A percentile compares a stretch with the other conserved stretches of the same genome.
Evolutionary conservation across 1,140 invertebrate genomes (phyloP).

Genomic region (Cydia strobilella): DNA sequence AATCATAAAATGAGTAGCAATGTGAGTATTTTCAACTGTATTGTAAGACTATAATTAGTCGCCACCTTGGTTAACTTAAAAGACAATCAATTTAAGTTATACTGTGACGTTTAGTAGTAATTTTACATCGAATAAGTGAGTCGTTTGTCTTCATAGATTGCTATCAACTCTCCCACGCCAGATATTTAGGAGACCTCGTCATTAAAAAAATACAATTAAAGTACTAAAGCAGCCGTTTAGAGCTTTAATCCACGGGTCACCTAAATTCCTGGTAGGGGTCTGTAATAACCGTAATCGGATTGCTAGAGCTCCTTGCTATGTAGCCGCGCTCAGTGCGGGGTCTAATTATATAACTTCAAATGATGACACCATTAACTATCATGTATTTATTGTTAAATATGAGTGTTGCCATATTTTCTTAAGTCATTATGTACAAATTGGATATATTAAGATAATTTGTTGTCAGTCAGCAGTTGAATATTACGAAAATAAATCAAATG

Average conservation of each 20-base stretch:
- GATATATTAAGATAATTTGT: slow-evolving; percentile 79
- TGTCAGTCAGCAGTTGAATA: slow-evolving; percentile 80
- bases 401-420: slow-evolving; percentile 80
- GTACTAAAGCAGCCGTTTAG: slow-evolving; percentile 32
- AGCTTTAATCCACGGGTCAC: background rate
- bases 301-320: background rate
- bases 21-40: slow-evolving; percentile 54
- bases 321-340: background rate
- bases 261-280: background rate
- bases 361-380: slow-evolving; percentile 58
- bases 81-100: slow-evolving; percentile 57
- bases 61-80: slow-evolving; percentile 58
- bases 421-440: slow-evolving; percentile 80
- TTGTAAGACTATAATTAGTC: slow-evolving; percentile 52
- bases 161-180: slow-evolving; percentile 46
- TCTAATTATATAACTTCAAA: slow-evolving; percentile 35
- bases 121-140: slow-evolving; percentile 47
- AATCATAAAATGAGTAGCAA: slow-evolving; percentile 44
- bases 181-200: slow-evolving; percentile 36
- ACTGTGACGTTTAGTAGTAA: slow-evolving; percentile 54
- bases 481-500: slow-evolving; percentile 78
- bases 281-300: slow-evolving; percentile 15
- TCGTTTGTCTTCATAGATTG: slow-evolving; percentile 42
- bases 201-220: background rate
- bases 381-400: slow-evolving; percentile 77